Evolutionary conservation across 1,140 invertebrate genomes (phyloP).

Genomic region (Platorchestia sp.): DNA sequence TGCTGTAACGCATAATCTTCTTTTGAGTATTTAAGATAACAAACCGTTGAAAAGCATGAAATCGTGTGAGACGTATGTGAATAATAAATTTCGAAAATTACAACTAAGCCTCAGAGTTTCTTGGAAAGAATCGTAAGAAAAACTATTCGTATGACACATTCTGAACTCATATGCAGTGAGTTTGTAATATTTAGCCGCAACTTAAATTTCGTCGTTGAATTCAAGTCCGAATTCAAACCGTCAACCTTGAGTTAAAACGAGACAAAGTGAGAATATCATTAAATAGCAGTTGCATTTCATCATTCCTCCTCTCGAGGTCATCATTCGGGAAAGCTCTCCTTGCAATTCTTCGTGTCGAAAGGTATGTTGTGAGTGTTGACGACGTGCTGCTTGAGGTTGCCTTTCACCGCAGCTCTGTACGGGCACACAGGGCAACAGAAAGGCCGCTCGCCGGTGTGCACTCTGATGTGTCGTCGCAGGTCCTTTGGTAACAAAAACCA

Average conservation of each 20-base stretch:
- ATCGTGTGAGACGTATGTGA: neutral
- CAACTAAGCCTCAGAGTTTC: neutral
- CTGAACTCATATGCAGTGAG: neutral
- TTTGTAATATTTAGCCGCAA: neutral
- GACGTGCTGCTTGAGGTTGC: constrained; percentile 65
- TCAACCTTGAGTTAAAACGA: neutral
- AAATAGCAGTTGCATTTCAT: neutral
- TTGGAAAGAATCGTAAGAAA: neutral
- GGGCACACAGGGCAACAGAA: constrained; percentile 74
- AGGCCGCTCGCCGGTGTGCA: constrained; percentile 73
- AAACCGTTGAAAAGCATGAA: neutral
- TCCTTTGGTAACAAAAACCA: constrained; percentile 72
- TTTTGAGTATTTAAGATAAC: too few species aligned
- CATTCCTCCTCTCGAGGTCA: neutral
- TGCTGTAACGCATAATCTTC: too few species aligned
- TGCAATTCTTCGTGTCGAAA: constrained; percentile 31
- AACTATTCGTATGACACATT: neutral
- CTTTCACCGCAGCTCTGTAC: constrained; percentile 65
- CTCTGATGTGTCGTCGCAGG: constrained; percentile 82
- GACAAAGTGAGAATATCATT: neutral
- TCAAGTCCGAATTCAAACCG: neutral
- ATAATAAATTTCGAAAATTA: neutral
- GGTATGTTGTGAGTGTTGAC: constrained; percentile 30
- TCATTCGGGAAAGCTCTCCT: neutral
- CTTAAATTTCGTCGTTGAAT: neutral